phyloP scores from a whole-genome alignment of 1,140 invertebrate species.

The silkworm (Bombyx mori) region DNA sequence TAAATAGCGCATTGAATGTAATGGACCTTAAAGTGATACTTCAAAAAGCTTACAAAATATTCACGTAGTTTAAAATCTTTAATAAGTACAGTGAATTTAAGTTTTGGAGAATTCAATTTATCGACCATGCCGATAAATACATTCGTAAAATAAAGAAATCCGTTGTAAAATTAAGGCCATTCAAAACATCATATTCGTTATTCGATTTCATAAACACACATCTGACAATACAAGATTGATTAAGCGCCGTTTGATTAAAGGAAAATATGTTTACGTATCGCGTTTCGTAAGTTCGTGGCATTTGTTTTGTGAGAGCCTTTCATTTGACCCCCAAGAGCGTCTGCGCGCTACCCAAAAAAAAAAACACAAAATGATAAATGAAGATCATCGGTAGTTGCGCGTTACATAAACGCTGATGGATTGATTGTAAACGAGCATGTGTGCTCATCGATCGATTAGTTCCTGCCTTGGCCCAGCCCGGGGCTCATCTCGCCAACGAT shows the following conservation, averaged over 20 bases:
- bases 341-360: constrained; percentile 53
- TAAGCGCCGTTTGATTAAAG: constrained; percentile 19
- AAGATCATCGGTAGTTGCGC: constrained; percentile 60
- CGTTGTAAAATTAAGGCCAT: too few relatives aligned
- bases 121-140: too few relatives aligned
- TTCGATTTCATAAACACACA: too few relatives aligned
- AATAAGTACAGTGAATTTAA: too few relatives aligned
- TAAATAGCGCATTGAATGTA: too few relatives aligned
- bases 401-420: constrained; percentile 65
- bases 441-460: constrained; percentile 62
- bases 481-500: constrained; percentile 44
- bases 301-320: constrained; percentile 35
- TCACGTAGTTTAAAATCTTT: too few relatives aligned
- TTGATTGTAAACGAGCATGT: constrained; percentile 62
- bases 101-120: too few relatives aligned
- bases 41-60: too few relatives aligned
- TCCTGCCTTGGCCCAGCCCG: constrained; percentile 36
- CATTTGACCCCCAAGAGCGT: constrained; percentile 51
- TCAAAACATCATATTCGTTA: too few relatives aligned
- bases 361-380: constrained; percentile 59
- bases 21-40: too few relatives aligned
- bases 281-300: constrained; percentile 27
- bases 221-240: constrained; percentile 10
- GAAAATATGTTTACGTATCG: constrained; percentile 34
- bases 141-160: too few relatives aligned